Evolutionary conservation across 2,113 vertebrate species (phyloP).

Genomic region (Periophthalmus modestus): DNA sequence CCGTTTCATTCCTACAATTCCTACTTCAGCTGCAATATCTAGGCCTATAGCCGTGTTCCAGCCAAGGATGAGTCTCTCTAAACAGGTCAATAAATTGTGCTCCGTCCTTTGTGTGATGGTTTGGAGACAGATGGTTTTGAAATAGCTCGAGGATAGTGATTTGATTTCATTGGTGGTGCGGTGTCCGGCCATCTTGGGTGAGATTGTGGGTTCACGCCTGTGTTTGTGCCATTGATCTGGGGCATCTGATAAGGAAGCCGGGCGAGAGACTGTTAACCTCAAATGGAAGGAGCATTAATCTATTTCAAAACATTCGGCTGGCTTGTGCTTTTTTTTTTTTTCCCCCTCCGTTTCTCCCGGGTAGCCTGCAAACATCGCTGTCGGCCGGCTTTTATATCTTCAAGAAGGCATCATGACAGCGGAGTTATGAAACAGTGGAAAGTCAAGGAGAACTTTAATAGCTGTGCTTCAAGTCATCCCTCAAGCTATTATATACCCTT

Average conservation of each 20-base stretch:
- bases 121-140: conserved; percentile 43
- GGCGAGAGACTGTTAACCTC: conserved; percentile 78
- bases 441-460: conserved; percentile 28
- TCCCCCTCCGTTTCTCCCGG: conserved; percentile 39
- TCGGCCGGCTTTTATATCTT: conserved; percentile 21
- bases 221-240: conserved; percentile 74
- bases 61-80: conserved; percentile 12
- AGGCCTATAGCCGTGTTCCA: background rate
- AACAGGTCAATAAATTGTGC: conserved; percentile 44
- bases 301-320: conserved; percentile 60
- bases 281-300: conserved; percentile 67
- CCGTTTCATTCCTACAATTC: too few species aligned
- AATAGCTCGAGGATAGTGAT: conserved; percentile 50
- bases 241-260: conserved; percentile 71
- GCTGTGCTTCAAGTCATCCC: conserved; percentile 3
- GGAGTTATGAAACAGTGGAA: conserved; percentile 32
- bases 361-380: conserved; percentile 9
- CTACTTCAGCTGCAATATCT: background rate
- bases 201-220: conserved; percentile 49
- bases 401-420: background rate
- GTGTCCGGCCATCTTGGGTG: conserved; percentile 40
- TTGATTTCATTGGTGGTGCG: conserved; percentile 53
- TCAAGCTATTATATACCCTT: background rate
- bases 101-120: conserved; percentile 30
- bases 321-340: conserved; percentile 45